Conservation (phyloP, 2,888 invertebrate species). For the Ormyrus thymus region DNA sequence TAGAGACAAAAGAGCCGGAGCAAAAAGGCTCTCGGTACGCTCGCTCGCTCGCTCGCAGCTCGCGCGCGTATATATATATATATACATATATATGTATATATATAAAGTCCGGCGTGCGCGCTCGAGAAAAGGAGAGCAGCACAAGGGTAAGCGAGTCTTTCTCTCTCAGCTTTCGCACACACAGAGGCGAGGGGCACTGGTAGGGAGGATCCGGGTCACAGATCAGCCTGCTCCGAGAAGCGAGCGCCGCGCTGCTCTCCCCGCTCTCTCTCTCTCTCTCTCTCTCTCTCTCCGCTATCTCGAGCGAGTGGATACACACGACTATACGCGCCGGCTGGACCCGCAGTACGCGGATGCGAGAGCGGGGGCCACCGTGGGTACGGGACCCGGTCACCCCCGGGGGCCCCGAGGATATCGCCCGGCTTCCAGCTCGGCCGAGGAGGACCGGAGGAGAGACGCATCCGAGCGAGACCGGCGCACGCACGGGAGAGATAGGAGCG, state of each 20-base stretch:
- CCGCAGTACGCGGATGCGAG: slow-evolving; percentile 4
- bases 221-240: slow-evolving; percentile 68
- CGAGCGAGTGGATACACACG: neutral
- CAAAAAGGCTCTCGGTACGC: slow-evolving; percentile 4
- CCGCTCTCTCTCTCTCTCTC: neutral
- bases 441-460: slow-evolving; percentile 1
- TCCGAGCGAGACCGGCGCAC: slow-evolving; percentile 33
- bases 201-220: slow-evolving; percentile 75
- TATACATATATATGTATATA: neutral
- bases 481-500: too few relatives aligned
- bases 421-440: neutral
- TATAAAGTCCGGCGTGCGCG: neutral
- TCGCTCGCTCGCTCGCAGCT: too few relatives aligned
- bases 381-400: slow-evolving; percentile 21
- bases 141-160: slow-evolving; percentile 17
- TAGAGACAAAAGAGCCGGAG: slow-evolving; percentile 47
- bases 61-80: too few relatives aligned
- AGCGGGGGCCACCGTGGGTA: slow-evolving; percentile 35
- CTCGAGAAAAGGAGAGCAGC: slow-evolving; percentile 30
- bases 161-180: slow-evolving; percentile 21
- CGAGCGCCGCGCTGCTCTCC: slow-evolving; percentile 24
- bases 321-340: neutral
- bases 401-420: slow-evolving; percentile 5
- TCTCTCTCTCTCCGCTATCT: slow-evolving; percentile 4
- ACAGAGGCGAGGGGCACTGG: slow-evolving; percentile 60